Base-by-base conservation (phyloP, 2,797 vertebrate species). In the Syngnathus rostellatus region DNA sequence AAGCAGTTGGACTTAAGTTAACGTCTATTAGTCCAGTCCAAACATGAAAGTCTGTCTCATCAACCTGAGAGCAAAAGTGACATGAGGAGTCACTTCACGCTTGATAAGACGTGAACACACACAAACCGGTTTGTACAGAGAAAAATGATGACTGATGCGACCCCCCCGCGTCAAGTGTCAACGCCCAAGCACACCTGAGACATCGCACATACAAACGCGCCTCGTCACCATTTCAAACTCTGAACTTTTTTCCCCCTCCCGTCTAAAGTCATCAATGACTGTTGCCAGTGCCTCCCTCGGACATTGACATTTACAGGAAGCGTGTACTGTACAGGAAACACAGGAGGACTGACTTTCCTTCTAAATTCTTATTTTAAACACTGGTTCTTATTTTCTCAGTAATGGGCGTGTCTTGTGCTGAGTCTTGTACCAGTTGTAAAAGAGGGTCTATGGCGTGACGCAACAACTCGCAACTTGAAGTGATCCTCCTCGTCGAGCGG, bases 121-220 rank as follows among this genome's bases (percentile, higher is more conserved):
- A 67, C n/a, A 83, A 80, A 82, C 73, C 71, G 75, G 78, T 79
- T 62, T 39, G 74, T 73, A 10, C 1, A 57, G 65, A 38, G 11
- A 25, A 45, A 64, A 65, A 55, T 50, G 50, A 72, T 54, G 50
- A 73, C 48, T 43, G 53, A 63, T 46, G 66, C 1, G 12, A 62
- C 53, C 0, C 43, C 57, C 65, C 72, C 62, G 64, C 3, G 53
- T 55, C 73, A 71, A 86, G 64, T 3, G 50, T 55, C 73, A 71
- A 86, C 82, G 5, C 81, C 78, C 75, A 37, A 64, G 21, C 69
- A 71, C 75, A 82, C 79, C 75, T 77, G 64, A 68, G 39, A 65
- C 39, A 23, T 41, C 50, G 40, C 60, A 53, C 5, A 12, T 16
- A 48, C 72, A 64, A 77, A 71, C 72, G 71, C 19, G 31, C 31